These are phyloP conservation scores for Platyscapa corneri DNA, from an alignment of 1,140 invertebrate species.

Conservation along the genomic window DNA sequence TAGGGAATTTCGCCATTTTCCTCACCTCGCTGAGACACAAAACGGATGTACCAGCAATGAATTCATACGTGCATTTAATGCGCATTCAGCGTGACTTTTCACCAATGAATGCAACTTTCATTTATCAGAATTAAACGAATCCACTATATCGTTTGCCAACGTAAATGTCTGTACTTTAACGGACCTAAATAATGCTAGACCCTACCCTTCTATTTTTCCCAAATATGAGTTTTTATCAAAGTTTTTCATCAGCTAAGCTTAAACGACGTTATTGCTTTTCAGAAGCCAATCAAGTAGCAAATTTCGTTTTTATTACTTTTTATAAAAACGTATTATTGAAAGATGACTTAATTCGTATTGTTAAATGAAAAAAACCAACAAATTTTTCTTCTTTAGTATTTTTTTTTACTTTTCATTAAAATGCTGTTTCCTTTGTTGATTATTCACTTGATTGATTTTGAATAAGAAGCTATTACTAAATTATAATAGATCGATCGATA, in stretches of 20 bases:
- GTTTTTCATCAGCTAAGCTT: background rate
- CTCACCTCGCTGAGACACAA: background rate
- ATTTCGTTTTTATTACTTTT: background rate
- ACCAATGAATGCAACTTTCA: background rate
- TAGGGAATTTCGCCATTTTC: background rate
- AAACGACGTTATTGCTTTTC: conserved; percentile 7
- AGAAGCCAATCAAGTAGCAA: background rate
- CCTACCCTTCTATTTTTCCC: background rate
- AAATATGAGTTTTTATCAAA: background rate
- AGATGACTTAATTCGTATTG: too few relatives aligned
- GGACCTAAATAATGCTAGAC: background rate
- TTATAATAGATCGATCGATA: too few relatives aligned
- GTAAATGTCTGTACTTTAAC: background rate
- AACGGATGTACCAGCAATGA: background rate
- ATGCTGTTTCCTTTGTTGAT: too few relatives aligned
- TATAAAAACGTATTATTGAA: background rate
- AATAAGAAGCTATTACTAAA: too few relatives aligned
- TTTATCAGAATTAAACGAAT: background rate
- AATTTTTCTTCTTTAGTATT: too few relatives aligned
- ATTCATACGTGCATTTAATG: background rate
- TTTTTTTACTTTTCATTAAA: too few relatives aligned
- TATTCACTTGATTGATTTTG: too few relatives aligned
- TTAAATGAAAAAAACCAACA: too few relatives aligned
- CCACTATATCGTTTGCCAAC: background rate
- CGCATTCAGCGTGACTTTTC: background rate